Percentiles rank a stretch among this genome's conserved stretches.
phyloP scores from a whole-genome alignment of 2,888 invertebrate species.

The Ptychoptera contaminata region DNA sequence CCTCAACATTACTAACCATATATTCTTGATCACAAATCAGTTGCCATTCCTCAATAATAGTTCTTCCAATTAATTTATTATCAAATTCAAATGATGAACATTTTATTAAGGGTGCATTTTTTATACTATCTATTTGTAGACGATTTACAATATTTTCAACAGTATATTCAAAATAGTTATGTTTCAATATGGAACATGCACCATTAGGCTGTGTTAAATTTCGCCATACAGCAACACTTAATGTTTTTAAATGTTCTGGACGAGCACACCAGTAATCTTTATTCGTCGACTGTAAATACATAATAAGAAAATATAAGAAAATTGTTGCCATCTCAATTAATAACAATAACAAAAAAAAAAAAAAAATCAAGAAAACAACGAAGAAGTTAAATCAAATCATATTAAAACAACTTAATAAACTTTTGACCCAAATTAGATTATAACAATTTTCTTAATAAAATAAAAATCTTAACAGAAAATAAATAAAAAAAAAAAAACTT shows the following conservation, averaged over 20 bases:
- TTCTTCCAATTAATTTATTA: slow-evolving; percentile 29
- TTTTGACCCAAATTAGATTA: no score
- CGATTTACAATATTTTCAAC: slow-evolving; percentile 6
- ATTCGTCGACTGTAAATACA: slow-evolving; percentile 29
- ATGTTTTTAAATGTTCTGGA: slow-evolving; percentile 27
- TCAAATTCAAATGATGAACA: slow-evolving; percentile 32
- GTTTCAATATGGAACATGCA: slow-evolving; percentile 31
- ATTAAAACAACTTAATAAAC: no score
- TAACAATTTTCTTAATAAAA: no score
- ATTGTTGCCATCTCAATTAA: no score
- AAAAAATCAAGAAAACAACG: neutral
- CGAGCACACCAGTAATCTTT: slow-evolving; percentile 41
- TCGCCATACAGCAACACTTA: slow-evolving; percentile 33
- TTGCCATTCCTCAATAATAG: slow-evolving; percentile 41
- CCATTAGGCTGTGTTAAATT: slow-evolving; percentile 35
- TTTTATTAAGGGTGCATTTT: slow-evolving; percentile 8
- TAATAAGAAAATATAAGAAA: slow-evolving; percentile 6
- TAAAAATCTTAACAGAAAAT: no score
- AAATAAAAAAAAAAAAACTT: no score
- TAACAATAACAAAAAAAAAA: neutral
- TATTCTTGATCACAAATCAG: slow-evolving; percentile 40
- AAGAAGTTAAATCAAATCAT: no score
- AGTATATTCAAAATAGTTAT: slow-evolving; percentile 10
- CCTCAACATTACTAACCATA: slow-evolving; percentile 41
- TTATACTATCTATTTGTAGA: slow-evolving; percentile 11